Evolutionary conservation across 1,140 invertebrate species (phyloP).

Genomic region (Chironomus striatipennis): DNA sequence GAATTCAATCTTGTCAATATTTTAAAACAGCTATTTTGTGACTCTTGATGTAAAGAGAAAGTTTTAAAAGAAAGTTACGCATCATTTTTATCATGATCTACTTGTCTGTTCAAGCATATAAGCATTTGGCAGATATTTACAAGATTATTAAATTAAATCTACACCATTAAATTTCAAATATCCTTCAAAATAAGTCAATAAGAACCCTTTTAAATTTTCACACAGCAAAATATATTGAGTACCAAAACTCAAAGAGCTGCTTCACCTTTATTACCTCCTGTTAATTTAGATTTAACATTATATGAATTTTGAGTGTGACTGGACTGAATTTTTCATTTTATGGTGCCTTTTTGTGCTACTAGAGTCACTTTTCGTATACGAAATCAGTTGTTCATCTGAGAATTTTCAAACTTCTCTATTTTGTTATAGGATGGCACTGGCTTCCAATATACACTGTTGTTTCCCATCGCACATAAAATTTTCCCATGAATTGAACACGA

Average conservation of each 20-base stretch:
- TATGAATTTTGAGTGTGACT: conserved; percentile 18
- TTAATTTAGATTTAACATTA: conserved; percentile 12
- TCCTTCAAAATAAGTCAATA: too few relatives aligned
- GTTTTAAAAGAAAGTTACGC: too few relatives aligned
- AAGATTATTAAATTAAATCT: too few relatives aligned
- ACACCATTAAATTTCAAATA: too few relatives aligned
- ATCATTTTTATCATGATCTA: too few relatives aligned
- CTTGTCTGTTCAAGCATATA: too few relatives aligned
- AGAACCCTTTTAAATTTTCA: too few relatives aligned
- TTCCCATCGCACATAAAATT: neutral
- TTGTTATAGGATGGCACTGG: neutral
- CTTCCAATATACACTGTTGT: neutral
- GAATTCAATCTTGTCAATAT: too few relatives aligned
- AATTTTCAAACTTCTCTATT: conserved; percentile 11
- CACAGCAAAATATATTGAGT: too few relatives aligned
- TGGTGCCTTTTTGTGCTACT: neutral
- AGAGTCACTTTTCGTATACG: neutral
- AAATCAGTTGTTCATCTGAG: neutral
- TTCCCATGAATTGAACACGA: neutral
- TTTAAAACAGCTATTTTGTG: too few relatives aligned
- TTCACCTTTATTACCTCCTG: neutral
- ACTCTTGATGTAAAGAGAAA: too few relatives aligned
- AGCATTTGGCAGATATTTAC: too few relatives aligned
- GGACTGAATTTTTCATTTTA: neutral
- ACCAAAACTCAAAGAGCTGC: neutral